Evolutionary conservation across 2,113 vertebrate species (phyloP), one percentile per base, ranked within the genome.

Genomic region (Gnathonemus longibarbis): DNA sequence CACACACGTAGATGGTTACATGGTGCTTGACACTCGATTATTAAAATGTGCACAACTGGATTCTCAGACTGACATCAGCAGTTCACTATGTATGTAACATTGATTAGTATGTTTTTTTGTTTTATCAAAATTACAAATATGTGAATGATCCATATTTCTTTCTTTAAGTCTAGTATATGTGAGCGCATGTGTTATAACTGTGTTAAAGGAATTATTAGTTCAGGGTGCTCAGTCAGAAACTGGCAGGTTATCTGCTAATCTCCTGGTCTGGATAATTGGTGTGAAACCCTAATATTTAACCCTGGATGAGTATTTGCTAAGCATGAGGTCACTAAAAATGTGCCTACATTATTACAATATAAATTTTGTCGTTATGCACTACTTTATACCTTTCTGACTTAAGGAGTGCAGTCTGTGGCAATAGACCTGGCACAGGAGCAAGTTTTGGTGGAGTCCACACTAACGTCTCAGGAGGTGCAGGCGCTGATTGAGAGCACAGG

Each of bases 401-500:
- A 70, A 98, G 98, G 96, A 2, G 92, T 98, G 86, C 93, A 92
- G 88, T 93, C 92, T 0, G 94, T 98, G 83, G 93, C 95, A 1
- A 86, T 98, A 0, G 95, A 95, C n/a, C 89, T 97, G 66, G 88
- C 94, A 24, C 93, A 92, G n/a, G 95, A 97, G 94, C 91, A 92
- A 87, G 97, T 98, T 87, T 56, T 98, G 92, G 96, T 98, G 87
- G 96, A 98, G 24, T 96, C 97, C 0, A 92, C 93, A 7, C 94
- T 97, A 77, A 94, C 95, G 66, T 95, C 95, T 1, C 93, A 93
- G 0, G 94, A 97, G 58, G 96, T 98, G 15, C 97, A 97, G 92
- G 91, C 62, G 0, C 93, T 97, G 87, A 96, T 98, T 11, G 97
- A 98, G 92, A 93, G 92, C 90, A 97, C 96, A 0, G 97, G 97